Evolutionary conservation across 2,113 vertebrate species (phyloP).

Genomic region (Gnathonemus echidnorhynchus): DNA sequence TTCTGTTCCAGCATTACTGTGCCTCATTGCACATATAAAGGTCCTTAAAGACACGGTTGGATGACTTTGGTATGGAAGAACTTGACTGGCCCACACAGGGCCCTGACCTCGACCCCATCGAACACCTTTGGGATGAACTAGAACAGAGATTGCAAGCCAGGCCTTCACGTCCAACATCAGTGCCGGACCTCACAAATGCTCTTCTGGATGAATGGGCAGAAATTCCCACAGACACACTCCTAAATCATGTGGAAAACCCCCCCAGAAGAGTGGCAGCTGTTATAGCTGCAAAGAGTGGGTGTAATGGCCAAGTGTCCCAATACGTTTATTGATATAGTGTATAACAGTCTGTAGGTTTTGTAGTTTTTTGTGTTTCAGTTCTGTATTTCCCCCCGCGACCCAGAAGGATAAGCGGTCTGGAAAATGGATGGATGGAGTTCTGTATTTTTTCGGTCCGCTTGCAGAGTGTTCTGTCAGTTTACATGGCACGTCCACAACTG

Average conservation of each 20-base stretch:
- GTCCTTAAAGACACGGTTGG: not conserved
- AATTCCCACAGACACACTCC: not conserved
- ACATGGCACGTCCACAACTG: not conserved
- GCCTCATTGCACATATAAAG: not conserved
- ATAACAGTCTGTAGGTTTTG: not conserved
- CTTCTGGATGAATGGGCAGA: not conserved
- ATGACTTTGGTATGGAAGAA: not conserved
- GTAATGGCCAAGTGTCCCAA: not conserved
- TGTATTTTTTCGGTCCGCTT: not conserved
- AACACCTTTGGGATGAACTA: not conserved
- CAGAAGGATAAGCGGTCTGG: no score
- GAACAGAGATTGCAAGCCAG: not conserved
- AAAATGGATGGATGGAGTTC: not conserved
- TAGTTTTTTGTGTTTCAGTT: not conserved
- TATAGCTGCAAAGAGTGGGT: not conserved
- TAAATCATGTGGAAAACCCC: not conserved
- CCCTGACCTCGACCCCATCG: not conserved
- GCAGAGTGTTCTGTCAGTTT: not conserved
- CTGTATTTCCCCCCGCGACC: no score
- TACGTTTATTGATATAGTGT: not conserved
- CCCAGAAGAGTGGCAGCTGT: not conserved
- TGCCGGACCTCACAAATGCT: not conserved
- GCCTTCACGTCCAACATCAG: not conserved
- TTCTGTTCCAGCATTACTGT: not conserved
- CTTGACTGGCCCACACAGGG: not conserved